Conservation (phyloP, 2,888 invertebrate genomes). For the Sabatieria punctata region DNA sequence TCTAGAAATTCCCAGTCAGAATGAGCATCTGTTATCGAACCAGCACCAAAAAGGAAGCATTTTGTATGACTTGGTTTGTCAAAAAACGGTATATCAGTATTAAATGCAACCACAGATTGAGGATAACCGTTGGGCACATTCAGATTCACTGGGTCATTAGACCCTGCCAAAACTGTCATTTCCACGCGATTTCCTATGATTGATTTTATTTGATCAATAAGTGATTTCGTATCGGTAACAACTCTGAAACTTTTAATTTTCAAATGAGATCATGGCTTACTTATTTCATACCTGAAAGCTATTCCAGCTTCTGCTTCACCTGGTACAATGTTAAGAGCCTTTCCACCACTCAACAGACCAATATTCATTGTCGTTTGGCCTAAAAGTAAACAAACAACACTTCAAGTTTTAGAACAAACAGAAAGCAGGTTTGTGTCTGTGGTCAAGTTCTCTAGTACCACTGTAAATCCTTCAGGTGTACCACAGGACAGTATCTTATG, state of each 20-base stretch:
- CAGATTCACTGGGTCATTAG: not conserved
- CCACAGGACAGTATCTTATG: too few relatives aligned
- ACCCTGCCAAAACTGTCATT: not conserved
- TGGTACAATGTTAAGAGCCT: conserved; percentile 25
- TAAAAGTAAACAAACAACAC: too few relatives aligned
- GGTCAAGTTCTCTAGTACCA: too few relatives aligned
- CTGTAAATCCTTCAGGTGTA: too few relatives aligned
- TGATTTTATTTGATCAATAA: not conserved
- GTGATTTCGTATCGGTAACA: not conserved
- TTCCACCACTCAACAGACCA: conserved; percentile 22
- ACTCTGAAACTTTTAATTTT: too few relatives aligned
- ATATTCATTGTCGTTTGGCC: conserved; percentile 25
- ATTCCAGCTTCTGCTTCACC: conserved; percentile 18
- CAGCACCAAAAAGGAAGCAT: conserved; percentile 2
- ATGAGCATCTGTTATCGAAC: conserved; percentile 8
- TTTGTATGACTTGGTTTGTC: not conserved
- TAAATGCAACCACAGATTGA: not conserved
- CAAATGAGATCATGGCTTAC: too few relatives aligned
- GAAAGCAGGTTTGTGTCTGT: too few relatives aligned
- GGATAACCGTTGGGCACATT: not conserved
- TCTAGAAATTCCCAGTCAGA: not conserved
- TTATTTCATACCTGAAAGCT: too few relatives aligned
- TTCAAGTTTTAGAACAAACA: too few relatives aligned
- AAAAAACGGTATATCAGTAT: conserved; percentile 5
- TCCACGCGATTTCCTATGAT: not conserved